Base-by-base conservation (phyloP, 2,797 vertebrate species). In the Peromyscus aztecus region DNA sequence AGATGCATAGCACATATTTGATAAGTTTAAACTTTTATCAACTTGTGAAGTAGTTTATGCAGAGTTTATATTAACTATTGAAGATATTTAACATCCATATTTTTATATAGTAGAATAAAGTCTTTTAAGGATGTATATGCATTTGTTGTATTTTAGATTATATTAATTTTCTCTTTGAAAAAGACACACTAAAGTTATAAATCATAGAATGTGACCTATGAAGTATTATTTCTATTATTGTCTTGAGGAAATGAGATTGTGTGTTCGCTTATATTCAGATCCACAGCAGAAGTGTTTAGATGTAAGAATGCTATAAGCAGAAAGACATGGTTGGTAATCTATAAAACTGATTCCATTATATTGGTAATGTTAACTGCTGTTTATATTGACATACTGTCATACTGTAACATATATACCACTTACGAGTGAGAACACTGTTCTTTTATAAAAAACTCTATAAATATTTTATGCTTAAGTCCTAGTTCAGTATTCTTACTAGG, bases 151-250 rank as follows among this genome's bases (percentile, higher is more conserved):
- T 82, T 89, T 87, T 95, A 65, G 29, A 59, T 43, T 65, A 83
- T 63, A 69, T 80, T 87, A 78, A 46, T 94, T 95, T 95, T 86
- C 67, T 80, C 29, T 63, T 19, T 84, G 65, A 69, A 81, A 84
- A 84, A 77, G 8, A n/a, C 40, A 43, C 73, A 43, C 49, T 92
- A 85, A 80, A 69, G 57, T 89, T 87, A 57, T 94, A 91, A 89
- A 61, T 78, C 6, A 37, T 76, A 19, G 24, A 73, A 63, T 71
- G 4, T 81, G 16, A n/a, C 61, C 9, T 23, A 24, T 37, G 34
- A 91, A 91, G 21, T 91, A 90, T 71, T 67, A 24, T 93, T 87
- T 94, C 49, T 92, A 94, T 87, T 92, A 81, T 92, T 88, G 24
- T 92, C 95, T 92, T 81, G 43, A 88, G 24, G 57, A 57, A 90